phyloP scores from a whole-genome alignment of 2,113 vertebrate genomes.

The Narcine bancroftii region DNA sequence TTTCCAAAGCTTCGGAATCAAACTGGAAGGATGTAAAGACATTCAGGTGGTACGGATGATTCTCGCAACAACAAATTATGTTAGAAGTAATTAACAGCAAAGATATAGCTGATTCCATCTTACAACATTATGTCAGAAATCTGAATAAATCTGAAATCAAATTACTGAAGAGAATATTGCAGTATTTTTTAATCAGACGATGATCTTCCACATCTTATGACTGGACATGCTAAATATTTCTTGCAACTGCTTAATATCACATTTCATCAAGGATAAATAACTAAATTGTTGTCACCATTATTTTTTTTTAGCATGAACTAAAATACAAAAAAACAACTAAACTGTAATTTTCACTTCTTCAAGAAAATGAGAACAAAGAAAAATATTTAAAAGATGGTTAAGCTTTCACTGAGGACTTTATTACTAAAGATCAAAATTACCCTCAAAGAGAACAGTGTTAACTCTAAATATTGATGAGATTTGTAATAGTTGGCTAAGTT shows the following conservation, averaged over 20 bases:
- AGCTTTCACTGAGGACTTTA: not conserved
- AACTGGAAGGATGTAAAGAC: constrained; percentile 23
- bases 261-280: constrained; percentile 11
- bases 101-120: no score
- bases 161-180: constrained; percentile 16
- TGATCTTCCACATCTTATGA: constrained; percentile 12
- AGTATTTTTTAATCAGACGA: constrained; percentile 2
- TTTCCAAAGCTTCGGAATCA: constrained; percentile 21
- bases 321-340: not conserved
- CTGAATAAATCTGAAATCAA: no score
- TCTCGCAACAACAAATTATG: constrained; percentile 23
- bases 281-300: constrained; percentile 11
- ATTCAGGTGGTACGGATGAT: constrained; percentile 23
- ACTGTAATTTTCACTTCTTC: not conserved
- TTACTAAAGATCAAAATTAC: not conserved
- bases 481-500: not conserved
- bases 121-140: no score
- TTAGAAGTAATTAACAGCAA: constrained; percentile 27
- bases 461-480: not conserved
- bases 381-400: not conserved
- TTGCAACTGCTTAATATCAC: constrained; percentile 17
- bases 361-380: not conserved
- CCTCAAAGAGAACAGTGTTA: not conserved
- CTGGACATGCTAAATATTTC: not conserved
- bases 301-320: constrained; percentile 15